Conservation (phyloP, 2,797 vertebrate genomes). For the Neostethus bicornis region DNA sequence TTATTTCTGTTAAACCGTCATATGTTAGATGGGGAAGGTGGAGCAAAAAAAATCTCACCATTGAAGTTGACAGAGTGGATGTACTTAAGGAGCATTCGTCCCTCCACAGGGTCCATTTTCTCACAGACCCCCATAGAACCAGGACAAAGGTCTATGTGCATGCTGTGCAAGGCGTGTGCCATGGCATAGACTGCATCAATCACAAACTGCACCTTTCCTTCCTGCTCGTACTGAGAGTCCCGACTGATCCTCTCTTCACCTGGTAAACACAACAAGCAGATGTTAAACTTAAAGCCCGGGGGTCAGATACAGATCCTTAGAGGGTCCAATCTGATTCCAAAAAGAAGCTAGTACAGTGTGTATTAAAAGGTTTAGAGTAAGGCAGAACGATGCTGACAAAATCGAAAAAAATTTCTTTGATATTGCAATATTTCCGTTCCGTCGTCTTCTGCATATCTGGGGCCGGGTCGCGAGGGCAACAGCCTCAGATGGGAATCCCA, state of each 20-base stretch:
- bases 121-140: constrained; percentile 84
- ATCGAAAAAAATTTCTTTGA: too few species aligned
- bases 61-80: constrained; percentile 88
- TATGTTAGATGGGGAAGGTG: not conserved
- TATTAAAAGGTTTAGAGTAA: too few species aligned
- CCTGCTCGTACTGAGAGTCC: constrained; percentile 88
- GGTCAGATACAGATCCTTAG: too few species aligned
- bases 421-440: too few species aligned
- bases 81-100: constrained; percentile 83
- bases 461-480: too few species aligned
- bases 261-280: constrained; percentile 32
- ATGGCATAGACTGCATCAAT: constrained; percentile 92
- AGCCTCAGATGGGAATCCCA: too few species aligned
- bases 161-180: constrained; percentile 88
- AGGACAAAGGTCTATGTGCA: constrained; percentile 85
- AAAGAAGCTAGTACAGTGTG: too few species aligned
- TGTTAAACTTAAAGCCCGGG: too few species aligned
- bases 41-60: constrained; percentile 73
- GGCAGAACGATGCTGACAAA: too few species aligned
- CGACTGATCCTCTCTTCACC: constrained; percentile 87
- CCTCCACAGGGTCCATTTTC: constrained; percentile 88
- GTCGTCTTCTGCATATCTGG: too few species aligned
- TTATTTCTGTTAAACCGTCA: not conserved
- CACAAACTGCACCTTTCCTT: constrained; percentile 93
- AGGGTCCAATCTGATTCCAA: too few species aligned